Percentiles rank a stretch among this genome's conserved stretches.
These are phyloP conservation scores for Plectrocnemia conspersa DNA, from an alignment of 1,140 invertebrate species.

Conservation along the genomic window DNA sequence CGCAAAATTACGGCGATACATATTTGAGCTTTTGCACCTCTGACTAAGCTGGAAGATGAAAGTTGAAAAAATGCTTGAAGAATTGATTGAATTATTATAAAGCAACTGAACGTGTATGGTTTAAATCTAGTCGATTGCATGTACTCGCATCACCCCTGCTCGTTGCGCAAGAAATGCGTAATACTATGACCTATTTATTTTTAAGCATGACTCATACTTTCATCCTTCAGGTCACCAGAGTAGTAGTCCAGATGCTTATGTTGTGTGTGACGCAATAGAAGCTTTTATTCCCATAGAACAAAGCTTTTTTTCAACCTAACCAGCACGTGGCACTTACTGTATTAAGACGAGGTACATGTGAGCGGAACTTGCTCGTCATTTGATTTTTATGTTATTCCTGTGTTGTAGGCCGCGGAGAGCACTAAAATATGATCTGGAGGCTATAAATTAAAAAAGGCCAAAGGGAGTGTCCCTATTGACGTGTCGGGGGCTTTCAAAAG, in stretches of 20 bases:
- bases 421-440: too few relatives aligned
- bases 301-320: constrained; percentile 23
- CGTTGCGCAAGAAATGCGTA: constrained; percentile 30
- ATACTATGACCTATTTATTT: constrained; percentile 35
- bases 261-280: constrained; percentile 6
- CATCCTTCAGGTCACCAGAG: constrained; percentile 31
- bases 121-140: constrained; percentile 1
- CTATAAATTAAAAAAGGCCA: too few relatives aligned
- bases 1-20: too few relatives aligned
- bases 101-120: constrained; percentile 4
- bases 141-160: constrained; percentile 8
- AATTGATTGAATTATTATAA: too few relatives aligned
- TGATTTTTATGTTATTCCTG: too few relatives aligned
- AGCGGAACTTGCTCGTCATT: too few relatives aligned
- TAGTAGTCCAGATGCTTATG: constrained; percentile 32
- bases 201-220: constrained; percentile 28
- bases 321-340: constrained; percentile 24
- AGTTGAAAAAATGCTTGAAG: too few relatives aligned
- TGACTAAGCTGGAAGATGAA: too few relatives aligned
- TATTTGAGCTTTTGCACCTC: too few relatives aligned
- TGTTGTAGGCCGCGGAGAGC: too few relatives aligned
- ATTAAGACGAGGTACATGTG: constrained; percentile 4
- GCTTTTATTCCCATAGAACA: constrained; percentile 21
- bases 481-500: too few relatives aligned
- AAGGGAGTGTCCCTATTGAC: too few relatives aligned